phyloP scores from a whole-genome alignment of 1,140 invertebrate genomes.

The Pygmarrhopalites habei region DNA sequence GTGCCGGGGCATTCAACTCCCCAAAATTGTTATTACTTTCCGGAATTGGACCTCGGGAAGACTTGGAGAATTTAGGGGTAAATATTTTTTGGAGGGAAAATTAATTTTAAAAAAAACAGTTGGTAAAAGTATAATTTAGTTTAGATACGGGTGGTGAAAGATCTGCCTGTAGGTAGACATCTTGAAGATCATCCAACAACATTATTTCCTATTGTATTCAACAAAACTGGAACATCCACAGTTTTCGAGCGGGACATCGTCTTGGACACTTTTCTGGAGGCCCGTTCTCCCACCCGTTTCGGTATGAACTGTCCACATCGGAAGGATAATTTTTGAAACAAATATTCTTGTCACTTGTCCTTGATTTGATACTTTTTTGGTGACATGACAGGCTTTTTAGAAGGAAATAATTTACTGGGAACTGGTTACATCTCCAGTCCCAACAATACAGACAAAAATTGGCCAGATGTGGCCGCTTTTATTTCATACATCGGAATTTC shows the following conservation, averaged over 20 bases:
- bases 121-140: neutral
- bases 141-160: constrained; percentile 39
- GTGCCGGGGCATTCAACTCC: neutral
- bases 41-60: neutral
- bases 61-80: constrained; percentile 3
- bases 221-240: neutral
- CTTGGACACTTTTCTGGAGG: neutral
- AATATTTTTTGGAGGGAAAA: neutral
- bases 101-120: neutral
- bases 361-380: neutral
- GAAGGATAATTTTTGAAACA: neutral
- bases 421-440: neutral
- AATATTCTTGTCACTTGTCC: neutral
- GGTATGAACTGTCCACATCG: neutral
- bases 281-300: too few relatives aligned
- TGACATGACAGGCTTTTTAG: neutral
- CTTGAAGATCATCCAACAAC: constrained; percentile 70
- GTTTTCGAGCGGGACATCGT: neutral
- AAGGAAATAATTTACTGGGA: neutral
- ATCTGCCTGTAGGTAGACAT: constrained; percentile 70
- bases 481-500: neutral
- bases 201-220: neutral
- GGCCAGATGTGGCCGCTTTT: neutral
- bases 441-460: neutral
- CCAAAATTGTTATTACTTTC: neutral